A percentile compares a stretch with the other conserved stretches of the same genome.
These are phyloP conservation scores for Nerophis lumbriciformis DNA, from an alignment of 2,113 vertebrate species.

Conservation along the genomic window DNA sequence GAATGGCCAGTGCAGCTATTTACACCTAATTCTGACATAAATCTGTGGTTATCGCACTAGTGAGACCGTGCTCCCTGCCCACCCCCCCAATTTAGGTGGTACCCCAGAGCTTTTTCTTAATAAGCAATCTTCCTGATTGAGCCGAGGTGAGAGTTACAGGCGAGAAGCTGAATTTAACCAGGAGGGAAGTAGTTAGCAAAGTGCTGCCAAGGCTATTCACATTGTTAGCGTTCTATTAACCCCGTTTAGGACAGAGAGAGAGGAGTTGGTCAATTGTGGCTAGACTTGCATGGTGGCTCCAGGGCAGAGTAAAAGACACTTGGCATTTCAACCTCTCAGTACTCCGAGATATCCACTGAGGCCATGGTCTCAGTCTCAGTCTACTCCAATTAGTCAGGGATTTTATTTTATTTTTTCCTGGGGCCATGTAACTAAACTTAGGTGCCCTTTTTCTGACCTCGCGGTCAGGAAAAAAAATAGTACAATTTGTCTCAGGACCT, in stretches of 20 bases:
- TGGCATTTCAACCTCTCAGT: slow-evolving; percentile 61
- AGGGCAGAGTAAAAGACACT: slow-evolving; percentile 47
- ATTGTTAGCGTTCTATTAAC: slow-evolving; percentile 70
- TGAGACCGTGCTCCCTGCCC: slow-evolving; percentile 54
- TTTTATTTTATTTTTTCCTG: slow-evolving; percentile 42
- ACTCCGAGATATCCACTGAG: slow-evolving; percentile 24
- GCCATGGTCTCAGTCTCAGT: slow-evolving; percentile 36
- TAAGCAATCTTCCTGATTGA: slow-evolving; percentile 70
- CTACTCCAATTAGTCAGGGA: slow-evolving; percentile 48
- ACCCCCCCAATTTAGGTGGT: slow-evolving; percentile 47
- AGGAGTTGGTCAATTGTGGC: slow-evolving; percentile 60
- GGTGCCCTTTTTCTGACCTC: neutral
- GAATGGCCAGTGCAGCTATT: slow-evolving; percentile 60
- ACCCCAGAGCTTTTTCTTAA: slow-evolving; percentile 68
- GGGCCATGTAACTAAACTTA: slow-evolving; percentile 17
- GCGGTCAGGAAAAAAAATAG: no score
- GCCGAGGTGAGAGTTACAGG: slow-evolving; percentile 44
- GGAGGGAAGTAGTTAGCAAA: slow-evolving; percentile 59
- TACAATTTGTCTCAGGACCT: no score
- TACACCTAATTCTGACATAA: slow-evolving; percentile 68
- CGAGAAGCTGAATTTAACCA: slow-evolving; percentile 45
- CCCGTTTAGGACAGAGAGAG: slow-evolving; percentile 41
- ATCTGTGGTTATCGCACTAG: slow-evolving; percentile 68
- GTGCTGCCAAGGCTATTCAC: slow-evolving; percentile 60
- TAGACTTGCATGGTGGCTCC: slow-evolving; percentile 54